phyloP scores from a whole-genome alignment of 2,888 invertebrate species.

The Pardosa pseudoannulata region DNA sequence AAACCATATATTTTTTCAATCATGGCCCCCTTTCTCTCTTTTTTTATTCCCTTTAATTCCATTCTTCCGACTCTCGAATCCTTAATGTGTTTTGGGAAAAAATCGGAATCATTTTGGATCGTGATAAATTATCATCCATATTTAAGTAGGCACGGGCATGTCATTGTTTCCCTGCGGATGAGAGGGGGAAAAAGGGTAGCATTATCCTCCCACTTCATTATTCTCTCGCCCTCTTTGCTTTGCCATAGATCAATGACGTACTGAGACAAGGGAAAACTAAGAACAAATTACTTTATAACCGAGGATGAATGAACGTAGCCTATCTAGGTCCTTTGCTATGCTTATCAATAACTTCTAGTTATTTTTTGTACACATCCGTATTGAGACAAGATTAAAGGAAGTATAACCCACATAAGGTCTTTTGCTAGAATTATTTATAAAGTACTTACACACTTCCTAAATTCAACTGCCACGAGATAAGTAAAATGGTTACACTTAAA shows the following conservation, averaged over 20 bases:
- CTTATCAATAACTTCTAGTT: too few species aligned
- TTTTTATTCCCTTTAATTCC: not conserved
- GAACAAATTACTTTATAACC: too few species aligned
- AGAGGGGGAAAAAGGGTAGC: constrained; percentile 11
- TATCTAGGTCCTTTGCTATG: too few species aligned
- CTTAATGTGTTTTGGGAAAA: constrained; percentile 58
- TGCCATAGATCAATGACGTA: constrained; percentile 47
- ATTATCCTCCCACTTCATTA: constrained; percentile 47
- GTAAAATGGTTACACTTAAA: too few species aligned
- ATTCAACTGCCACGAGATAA: too few species aligned
- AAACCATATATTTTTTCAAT: too few species aligned
- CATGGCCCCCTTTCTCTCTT: not conserved
- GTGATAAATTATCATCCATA: constrained; percentile 65
- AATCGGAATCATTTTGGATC: constrained; percentile 63
- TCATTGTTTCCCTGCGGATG: constrained; percentile 60
- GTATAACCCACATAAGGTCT: too few species aligned
- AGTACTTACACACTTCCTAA: too few species aligned
- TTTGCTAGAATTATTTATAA: too few species aligned
- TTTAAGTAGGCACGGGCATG: constrained; percentile 66
- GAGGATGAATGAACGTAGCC: too few species aligned
- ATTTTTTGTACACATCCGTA: too few species aligned
- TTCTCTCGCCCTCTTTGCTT: constrained; percentile 18
- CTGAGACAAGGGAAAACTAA: constrained; percentile 24
- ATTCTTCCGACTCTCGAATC: constrained; percentile 21
- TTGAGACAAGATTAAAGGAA: too few species aligned